Evolutionary conservation across 2,113 vertebrate genomes (phyloP).

Genomic region (Candoia aspera): DNA sequence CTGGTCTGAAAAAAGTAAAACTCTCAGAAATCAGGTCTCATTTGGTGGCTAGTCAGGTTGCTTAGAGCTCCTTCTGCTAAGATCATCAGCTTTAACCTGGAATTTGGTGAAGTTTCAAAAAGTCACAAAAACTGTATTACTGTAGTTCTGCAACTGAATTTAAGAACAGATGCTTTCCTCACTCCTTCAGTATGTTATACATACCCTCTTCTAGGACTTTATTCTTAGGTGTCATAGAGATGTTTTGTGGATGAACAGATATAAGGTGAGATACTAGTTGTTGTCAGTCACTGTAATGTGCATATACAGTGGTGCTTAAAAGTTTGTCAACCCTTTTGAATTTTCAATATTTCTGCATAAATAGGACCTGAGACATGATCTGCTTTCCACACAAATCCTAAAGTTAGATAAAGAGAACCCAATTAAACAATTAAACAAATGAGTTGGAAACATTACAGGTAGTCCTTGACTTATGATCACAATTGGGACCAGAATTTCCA

Average conservation of each 20-base stretch:
- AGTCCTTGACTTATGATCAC: too few species aligned
- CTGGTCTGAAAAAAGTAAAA: neutral
- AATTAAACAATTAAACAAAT: too few species aligned
- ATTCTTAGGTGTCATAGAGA: neutral
- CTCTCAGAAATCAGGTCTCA: neutral
- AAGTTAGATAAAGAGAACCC: too few species aligned
- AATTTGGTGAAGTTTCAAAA: neutral
- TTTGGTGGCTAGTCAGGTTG: neutral
- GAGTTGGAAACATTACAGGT: too few species aligned
- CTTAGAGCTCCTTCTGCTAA: neutral
- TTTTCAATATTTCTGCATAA: too few species aligned
- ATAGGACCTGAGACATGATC: too few species aligned
- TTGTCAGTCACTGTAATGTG: conserved; percentile 1
- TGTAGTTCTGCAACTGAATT: neutral
- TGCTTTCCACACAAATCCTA: too few species aligned
- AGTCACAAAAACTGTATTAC: neutral
- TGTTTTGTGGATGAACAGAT: conserved; percentile 23
- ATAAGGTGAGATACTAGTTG: conserved; percentile 18
- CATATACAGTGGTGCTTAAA: too few species aligned
- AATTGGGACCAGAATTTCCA: too few species aligned
- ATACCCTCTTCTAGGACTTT: conserved; percentile 28
- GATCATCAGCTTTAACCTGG: conserved; percentile 18
- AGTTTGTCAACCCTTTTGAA: too few species aligned
- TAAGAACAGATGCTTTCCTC: neutral
- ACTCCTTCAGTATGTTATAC: neutral